phyloP scores from a whole-genome alignment of 2,113 vertebrate species.

The Sturnus vulgaris region DNA sequence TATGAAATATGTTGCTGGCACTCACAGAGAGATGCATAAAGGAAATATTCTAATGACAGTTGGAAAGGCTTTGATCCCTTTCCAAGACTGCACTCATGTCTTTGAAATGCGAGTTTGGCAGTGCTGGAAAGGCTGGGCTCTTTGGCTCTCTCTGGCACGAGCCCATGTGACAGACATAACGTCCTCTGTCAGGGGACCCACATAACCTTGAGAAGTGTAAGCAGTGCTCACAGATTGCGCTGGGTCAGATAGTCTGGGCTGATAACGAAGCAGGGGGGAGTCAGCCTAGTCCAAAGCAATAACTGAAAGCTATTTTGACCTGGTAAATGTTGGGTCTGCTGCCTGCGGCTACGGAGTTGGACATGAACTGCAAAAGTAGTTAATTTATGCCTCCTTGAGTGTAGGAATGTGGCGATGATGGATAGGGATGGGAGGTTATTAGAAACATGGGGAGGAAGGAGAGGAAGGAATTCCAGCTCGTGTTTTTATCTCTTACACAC shows the following conservation, averaged over 20 bases:
- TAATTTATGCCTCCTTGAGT: constrained; percentile 63
- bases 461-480: constrained; percentile 33
- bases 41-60: constrained; percentile 81
- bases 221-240: not conserved
- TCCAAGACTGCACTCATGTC: constrained; percentile 77
- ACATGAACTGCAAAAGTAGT: constrained; percentile 62
- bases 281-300: constrained; percentile 33
- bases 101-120: constrained; percentile 80
- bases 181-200: constrained; percentile 67
- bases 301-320: constrained; percentile 52
- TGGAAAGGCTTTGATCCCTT: constrained; percentile 76
- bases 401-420: constrained; percentile 63
- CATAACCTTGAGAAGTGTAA: constrained; percentile 61
- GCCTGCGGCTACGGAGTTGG: constrained; percentile 45
- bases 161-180: constrained; percentile 71
- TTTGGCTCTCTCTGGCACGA: constrained; percentile 64
- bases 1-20: constrained; percentile 77
- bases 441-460: constrained; percentile 64
- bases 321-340: constrained; percentile 58
- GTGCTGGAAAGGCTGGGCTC: constrained; percentile 65
- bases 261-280: constrained; percentile 44
- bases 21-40: constrained; percentile 72
- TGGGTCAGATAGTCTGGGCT: constrained; percentile 44
- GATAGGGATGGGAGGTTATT: constrained; percentile 65
- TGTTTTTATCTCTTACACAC: constrained; percentile 57